Conservation (phyloP, 2,888 invertebrate species). For the Chydorus sphaericus region DNA sequence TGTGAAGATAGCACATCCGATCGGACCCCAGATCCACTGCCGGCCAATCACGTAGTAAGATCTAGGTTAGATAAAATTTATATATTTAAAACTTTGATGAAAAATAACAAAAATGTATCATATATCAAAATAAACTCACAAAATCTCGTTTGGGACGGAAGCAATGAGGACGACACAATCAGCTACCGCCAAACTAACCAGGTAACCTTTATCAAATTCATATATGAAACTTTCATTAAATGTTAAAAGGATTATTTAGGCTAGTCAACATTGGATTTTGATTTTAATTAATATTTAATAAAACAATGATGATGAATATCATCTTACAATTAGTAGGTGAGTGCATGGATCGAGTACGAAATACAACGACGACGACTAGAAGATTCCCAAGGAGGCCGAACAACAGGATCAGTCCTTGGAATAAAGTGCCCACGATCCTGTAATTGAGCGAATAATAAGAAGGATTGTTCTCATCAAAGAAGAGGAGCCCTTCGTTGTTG, state of each 20-base stretch:
- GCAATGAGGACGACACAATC: conserved; percentile 42
- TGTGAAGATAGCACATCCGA: conserved; percentile 36
- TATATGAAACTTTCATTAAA: no score
- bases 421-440: conserved; percentile 34
- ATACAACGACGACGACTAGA: conserved; percentile 37
- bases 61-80: no score
- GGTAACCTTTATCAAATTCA: no score
- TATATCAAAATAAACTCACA: no score
- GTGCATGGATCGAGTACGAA: conserved; percentile 33
- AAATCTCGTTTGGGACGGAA: conserved; percentile 38
- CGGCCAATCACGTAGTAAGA: conserved; percentile 35
- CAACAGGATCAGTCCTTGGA: conserved; percentile 35
- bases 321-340: conserved; percentile 48
- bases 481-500: no score
- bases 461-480: conserved; percentile 23
- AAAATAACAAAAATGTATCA: no score
- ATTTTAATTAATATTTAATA: no score
- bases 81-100: no score
- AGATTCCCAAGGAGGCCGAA: conserved; percentile 39
- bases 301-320: no score
- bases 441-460: conserved; percentile 32
- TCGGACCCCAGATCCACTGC: conserved; percentile 37
- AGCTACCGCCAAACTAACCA: conserved; percentile 41
- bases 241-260: no score
- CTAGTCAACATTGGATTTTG: no score